Percentiles rank a stretch among this genome's conserved stretches.
Conservation (phyloP, 1,140 invertebrate species). For the Caenorhabditis remanei region DNA sequence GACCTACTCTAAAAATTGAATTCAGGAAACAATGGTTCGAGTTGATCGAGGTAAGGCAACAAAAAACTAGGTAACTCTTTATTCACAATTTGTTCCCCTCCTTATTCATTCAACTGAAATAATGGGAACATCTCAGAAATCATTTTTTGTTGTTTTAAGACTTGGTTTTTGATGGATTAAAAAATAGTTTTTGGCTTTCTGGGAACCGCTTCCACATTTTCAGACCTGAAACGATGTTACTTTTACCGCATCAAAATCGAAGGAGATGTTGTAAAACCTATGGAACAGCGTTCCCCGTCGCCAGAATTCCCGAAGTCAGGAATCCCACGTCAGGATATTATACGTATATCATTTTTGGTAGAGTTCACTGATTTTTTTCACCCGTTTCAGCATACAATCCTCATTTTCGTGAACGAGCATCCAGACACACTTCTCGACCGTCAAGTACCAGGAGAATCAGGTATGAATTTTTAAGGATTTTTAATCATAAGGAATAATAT, state of each 20-base stretch:
- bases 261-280: conserved; percentile 2
- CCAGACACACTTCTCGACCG: background rate
- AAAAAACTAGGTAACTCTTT: too few relatives aligned
- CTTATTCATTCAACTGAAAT: background rate
- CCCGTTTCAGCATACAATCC: background rate
- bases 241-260: conserved; percentile 23
- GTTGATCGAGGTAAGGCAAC: conserved; percentile 23
- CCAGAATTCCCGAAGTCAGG: conserved; percentile 36
- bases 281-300: background rate
- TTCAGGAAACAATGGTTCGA: conserved; percentile 5
- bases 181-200: background rate
- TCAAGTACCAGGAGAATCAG: background rate
- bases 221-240: conserved; percentile 36
- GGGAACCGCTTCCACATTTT: background rate
- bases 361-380: background rate
- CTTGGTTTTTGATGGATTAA: background rate
- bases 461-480: background rate
- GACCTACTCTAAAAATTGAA: background rate
- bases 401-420: background rate
- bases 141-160: background rate
- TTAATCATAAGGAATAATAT: background rate
- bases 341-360: background rate
- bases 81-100: too few relatives aligned
- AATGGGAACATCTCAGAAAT: background rate
- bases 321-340: conserved; percentile 20